These are phyloP conservation scores for Drosophila equinoxialis DNA, from an alignment of 1,140 invertebrate species.

Conservation along the genomic window DNA sequence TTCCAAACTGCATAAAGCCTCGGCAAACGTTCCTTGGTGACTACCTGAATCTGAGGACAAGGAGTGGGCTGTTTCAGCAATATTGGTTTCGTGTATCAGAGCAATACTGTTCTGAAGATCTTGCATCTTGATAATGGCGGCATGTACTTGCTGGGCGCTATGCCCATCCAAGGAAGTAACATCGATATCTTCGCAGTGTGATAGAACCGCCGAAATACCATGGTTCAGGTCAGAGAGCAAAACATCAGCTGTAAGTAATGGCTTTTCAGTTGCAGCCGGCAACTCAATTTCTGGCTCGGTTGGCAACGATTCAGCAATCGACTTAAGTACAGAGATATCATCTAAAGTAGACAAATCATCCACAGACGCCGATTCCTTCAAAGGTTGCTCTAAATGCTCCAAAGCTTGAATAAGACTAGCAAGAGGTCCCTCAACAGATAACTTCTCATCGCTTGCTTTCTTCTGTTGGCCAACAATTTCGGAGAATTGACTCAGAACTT, in stretches of 20 bases:
- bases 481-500: constrained; percentile 48
- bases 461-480: constrained; percentile 58
- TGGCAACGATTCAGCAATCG: constrained; percentile 83
- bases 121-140: constrained; percentile 64
- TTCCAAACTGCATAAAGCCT: constrained; percentile 70
- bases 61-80: constrained; percentile 45
- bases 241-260: constrained; percentile 20
- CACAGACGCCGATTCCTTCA: constrained; percentile 26
- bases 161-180: constrained; percentile 38
- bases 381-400: constrained; percentile 43
- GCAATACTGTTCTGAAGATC: constrained; percentile 61
- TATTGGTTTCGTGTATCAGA: constrained; percentile 52
- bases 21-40: constrained; percentile 65
- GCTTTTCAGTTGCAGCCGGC: constrained; percentile 13
- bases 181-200: constrained; percentile 60
- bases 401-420: constrained; percentile 57
- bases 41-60: constrained; percentile 60
- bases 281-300: constrained; percentile 38
- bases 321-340: constrained; percentile 85
- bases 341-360: constrained; percentile 84
- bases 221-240: constrained; percentile 68
- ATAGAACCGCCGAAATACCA: constrained; percentile 64
- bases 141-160: constrained; percentile 66
- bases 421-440: constrained; percentile 51
- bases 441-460: constrained; percentile 37